These are phyloP conservation scores for Oryctes rhinoceros DNA, from an alignment of 1,140 invertebrate genomes.

Conservation along the genomic window DNA sequence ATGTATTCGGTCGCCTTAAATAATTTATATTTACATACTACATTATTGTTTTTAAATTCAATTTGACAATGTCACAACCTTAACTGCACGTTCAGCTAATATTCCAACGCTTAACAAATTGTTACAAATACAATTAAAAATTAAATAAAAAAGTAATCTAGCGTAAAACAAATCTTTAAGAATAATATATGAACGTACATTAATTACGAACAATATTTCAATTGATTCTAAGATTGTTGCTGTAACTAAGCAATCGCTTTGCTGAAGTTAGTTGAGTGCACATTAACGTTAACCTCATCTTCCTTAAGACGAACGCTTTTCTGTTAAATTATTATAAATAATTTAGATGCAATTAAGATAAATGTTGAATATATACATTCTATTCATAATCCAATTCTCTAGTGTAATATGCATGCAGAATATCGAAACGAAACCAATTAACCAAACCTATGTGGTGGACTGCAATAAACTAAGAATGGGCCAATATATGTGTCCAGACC, in stretches of 20 bases:
- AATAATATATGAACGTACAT: no score
- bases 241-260: not conserved
- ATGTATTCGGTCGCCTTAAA: not conserved
- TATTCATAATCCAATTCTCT: not conserved
- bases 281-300: not conserved
- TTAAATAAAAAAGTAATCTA: no score
- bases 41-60: not conserved
- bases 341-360: not conserved
- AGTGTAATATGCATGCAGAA: slow-evolving; percentile 22
- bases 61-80: not conserved
- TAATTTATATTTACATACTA: not conserved
- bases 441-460: slow-evolving; percentile 60
- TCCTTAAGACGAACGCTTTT: not conserved
- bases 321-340: not conserved
- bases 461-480: slow-evolving; percentile 80
- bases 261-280: not conserved
- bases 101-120: not conserved
- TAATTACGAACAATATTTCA: no score
- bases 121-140: no score
- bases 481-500: slow-evolving; percentile 87
- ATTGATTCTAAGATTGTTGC: no score
- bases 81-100: not conserved
- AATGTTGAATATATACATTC: not conserved
- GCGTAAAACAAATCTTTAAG: no score
- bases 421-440: not conserved